Base-by-base conservation (phyloP, 2,113 vertebrate genomes). In the Larimichthys polyactis region DNA sequence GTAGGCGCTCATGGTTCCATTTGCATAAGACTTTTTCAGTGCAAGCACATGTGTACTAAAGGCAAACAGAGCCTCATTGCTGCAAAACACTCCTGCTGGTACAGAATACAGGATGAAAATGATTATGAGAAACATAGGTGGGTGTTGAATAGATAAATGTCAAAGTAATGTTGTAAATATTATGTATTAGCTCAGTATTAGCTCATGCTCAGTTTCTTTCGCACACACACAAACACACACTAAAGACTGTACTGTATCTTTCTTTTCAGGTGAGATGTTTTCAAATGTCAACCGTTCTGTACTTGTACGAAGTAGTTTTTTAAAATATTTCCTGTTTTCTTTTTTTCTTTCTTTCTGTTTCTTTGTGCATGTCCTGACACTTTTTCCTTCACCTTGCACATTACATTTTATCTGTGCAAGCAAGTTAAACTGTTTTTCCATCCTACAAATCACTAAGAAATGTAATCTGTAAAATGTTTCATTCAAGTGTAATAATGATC, bases 211-310 rank as follows among this genome's bases (percentile, higher is more conserved):
- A 43, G 44, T 62, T 15, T 48, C 14, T 24, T 5, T 19, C 57
- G 51, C 36, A 48, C 44, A 67, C 29, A 66, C 71, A 19, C 72
- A 77, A 19, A 54, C 43, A 69, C 29, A 29, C 46, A 55, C 27
- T 17, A 54, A 48, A 54, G 44, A 67, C 36, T 40, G 36, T 29
- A 6, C 15, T 46, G 9, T 19, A 16, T 77, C 8, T 69, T 69
- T 82, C 43, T 69, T 74, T 78, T 73, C 20, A 73, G 15, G n/a
- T 57, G 24, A 79, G 46, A 55, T 20, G 11, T 44, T 73, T 63
- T 81, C 24, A 70, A 69, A 11, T 5, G 0, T 77, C 71, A 24
- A 68, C 24, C 32, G 75, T 52, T 48, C 9, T 10, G 3, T 78
- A 8, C 57, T 15, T 60, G 7, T 46, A 57, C 22, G 60, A 79